Percentiles rank a stretch among this genome's conserved stretches.
phyloP scores from a whole-genome alignment of 2,113 vertebrate genomes.

The Callospermophilus lateralis region DNA sequence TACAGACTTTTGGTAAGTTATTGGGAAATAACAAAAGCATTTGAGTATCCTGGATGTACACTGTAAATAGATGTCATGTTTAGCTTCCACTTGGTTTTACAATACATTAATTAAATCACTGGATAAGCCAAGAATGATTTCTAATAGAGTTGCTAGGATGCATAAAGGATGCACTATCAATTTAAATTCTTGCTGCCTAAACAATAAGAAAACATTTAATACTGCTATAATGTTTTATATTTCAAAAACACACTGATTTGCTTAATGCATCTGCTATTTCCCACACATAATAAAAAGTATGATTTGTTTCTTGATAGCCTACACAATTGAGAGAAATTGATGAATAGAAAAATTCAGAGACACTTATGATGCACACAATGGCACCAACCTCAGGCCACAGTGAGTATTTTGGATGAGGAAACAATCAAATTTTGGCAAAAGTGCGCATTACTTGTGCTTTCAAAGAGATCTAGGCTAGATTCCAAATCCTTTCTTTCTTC shows the following conservation, averaged over 20 bases:
- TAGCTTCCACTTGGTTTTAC: not conserved
- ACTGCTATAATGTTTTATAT: not conserved
- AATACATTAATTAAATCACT: not conserved
- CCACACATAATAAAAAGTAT: not conserved
- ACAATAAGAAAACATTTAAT: not conserved
- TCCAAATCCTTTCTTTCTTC: not conserved
- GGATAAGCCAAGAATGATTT: not conserved
- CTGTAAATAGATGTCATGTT: not conserved
- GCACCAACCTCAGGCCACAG: too few species aligned
- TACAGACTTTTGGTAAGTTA: not conserved
- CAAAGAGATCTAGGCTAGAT: not conserved
- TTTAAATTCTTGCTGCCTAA: not conserved
- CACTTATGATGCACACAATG: not conserved
- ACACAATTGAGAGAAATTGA: not conserved
- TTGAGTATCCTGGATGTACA: not conserved
- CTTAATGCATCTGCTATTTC: not conserved
- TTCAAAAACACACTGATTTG: not conserved
- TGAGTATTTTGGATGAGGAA: not conserved
- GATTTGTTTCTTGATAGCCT: not conserved
- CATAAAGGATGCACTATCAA: not conserved
- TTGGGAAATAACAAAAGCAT: not conserved
- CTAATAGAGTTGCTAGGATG: not conserved
- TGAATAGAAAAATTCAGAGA: not conserved
- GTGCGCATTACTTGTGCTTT: not conserved
- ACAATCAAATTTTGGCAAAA: not conserved